Conservation (phyloP, 64 coral and sea anemone genomes). For the Montipora foliosa region DNA sequence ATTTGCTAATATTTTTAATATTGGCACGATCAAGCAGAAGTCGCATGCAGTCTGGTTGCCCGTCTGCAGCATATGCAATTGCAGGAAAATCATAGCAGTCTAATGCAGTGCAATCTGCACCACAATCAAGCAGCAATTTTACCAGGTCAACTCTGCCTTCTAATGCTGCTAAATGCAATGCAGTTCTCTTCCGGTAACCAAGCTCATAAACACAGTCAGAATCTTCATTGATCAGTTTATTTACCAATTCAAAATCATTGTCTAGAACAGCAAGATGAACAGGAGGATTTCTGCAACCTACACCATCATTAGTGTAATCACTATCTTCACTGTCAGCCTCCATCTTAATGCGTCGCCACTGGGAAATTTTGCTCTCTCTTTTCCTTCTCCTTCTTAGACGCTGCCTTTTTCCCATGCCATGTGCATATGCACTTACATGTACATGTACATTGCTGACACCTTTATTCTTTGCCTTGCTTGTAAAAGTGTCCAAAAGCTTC, state of each 20-base stretch:
- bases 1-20: slow-evolving; percentile 65
- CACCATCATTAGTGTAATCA: not conserved
- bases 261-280: slow-evolving; percentile 62
- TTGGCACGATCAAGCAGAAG: slow-evolving; percentile 56
- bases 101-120: slow-evolving; percentile 51
- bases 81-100: slow-evolving; percentile 75
- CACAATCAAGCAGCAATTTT: slow-evolving; percentile 75
- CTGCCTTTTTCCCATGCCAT: not conserved
- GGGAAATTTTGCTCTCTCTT: slow-evolving; percentile 30
- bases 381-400: slow-evolving; percentile 29
- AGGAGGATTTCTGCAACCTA: not conserved
- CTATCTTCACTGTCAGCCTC: slow-evolving; percentile 77
- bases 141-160: slow-evolving; percentile 75
- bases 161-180: slow-evolving; percentile 78
- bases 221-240: slow-evolving; percentile 49
- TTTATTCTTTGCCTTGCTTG: slow-evolving; percentile 20
- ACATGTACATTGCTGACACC: not conserved
- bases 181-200: slow-evolving; percentile 72
- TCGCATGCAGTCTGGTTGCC: slow-evolving; percentile 76
- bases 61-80: slow-evolving; percentile 81
- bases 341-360: slow-evolving; percentile 78
- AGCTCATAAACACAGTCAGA: slow-evolving; percentile 69
- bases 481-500: slow-evolving; percentile 63
- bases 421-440: not conserved
- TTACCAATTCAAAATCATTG: slow-evolving; percentile 54